Evolutionary conservation across 2,888 invertebrate species (phyloP), one percentile per base, ranked within the genome.

Genomic region (Netelia inedita): DNA sequence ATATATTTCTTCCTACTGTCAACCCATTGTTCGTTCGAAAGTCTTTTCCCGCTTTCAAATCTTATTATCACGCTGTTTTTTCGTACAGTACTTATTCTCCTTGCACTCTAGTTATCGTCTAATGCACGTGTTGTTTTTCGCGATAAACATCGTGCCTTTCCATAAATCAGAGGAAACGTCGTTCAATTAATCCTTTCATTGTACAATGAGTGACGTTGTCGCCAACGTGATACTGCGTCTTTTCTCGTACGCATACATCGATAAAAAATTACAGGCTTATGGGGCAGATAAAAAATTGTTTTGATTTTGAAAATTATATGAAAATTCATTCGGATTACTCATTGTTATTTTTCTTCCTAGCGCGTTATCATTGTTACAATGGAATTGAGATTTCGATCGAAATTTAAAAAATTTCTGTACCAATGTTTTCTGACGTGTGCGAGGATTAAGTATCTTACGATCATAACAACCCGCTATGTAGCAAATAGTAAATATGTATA

Each of bases 151-250:
- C 75, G 63, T 59, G 71, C 57, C 57, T 72, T 16, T n/a, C 57
- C 66, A 72, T 80, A 83, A 83, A 83, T 83, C 83, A 84, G 16
- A 35, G 76, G 21, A 73, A 78, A 73, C 69, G 72, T 84, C 76
- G 55, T 46, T 76, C 61, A 80, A 84, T 81, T 80, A 84, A 81
- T 78, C 28, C 66, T 68, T 8, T 35, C 43, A 53, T 16, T 76
- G 41, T 66, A 76, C 63, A 21, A 76, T 73, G 57, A 3, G 57
- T 69, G 78, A 78, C 78, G 78, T 78, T 16, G 41, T 11, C 57
- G 57, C 14, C 50, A 69, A 50, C 78, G 69, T 78, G 69, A 61
- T 61, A 53, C 9, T 69, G 73, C 79, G 79, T 82, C 78, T 78
- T 28, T 57, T 69, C 71, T 35, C 16, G 16, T 35, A 76, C 21